Base-by-base conservation (phyloP, 2,888 invertebrate genomes). In the Spatulosminthurus flaviceps region DNA sequence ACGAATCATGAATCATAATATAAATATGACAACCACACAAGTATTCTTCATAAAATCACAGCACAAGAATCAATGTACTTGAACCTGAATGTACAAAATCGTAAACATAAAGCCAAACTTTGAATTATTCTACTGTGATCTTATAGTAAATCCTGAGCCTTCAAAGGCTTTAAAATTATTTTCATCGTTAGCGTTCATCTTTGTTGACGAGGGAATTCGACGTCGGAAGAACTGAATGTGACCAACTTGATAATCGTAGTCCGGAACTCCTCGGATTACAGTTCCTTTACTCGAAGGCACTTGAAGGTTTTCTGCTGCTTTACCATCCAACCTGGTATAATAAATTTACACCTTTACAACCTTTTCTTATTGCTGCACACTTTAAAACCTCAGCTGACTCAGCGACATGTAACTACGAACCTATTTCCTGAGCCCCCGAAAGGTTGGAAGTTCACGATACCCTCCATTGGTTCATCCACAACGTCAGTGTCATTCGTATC, bases 241-340 rank as follows among this genome's bases (percentile, higher is more conserved):
- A 0, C 97, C 97, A 86, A 94, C 90, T 84, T 93, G 90, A 87
- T 93, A 96, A 85, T 96, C 94, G 87, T 97, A 97, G 89, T 98
- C 97, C 11, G 98, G 97, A 81, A 98, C 94, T 22, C 98, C 98
- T 81, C 96, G 90, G 66, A 83, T 79, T 66, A 84, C 86, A 11
- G 69, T 42, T 29, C 60, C 74, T 24, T 22, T 22, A 24, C 2
- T 28, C 7, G 29, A 28, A 9, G 34, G 26, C 9, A 24, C 60
- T 34, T 34, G 11, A 16, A 75, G 13, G 29, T 21, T 24, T 16
- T 69, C 70, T 11, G 78, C 64, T 51, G 84, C 82, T 87, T 95
- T 96, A 0, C 96, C 96, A 88, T 96, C 95, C 19, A 96, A 88
- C 72, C 95, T 87, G 85, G 81, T 28, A 24, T n/a, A 24, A 24